Percentiles rank a stretch among this genome's conserved stretches.
Conservation (phyloP, 2,888 invertebrate genomes). For the Dimorphilus gyrociliatus region DNA sequence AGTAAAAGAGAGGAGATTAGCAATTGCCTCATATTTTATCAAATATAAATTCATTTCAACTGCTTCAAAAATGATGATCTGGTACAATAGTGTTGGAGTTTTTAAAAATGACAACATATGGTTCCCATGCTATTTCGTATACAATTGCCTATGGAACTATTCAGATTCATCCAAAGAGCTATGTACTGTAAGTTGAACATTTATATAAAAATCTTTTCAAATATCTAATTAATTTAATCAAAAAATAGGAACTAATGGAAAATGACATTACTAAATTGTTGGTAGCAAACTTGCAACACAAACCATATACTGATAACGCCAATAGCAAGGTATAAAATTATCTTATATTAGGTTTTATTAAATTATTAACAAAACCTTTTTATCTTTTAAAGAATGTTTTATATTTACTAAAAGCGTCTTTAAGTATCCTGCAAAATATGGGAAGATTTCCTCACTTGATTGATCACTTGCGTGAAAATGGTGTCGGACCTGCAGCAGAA, state of each 20-base stretch:
- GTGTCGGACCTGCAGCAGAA: too few species aligned
- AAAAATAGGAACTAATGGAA: slow-evolving; percentile 17
- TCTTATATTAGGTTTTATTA: background rate
- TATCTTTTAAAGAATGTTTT: slow-evolving; percentile 22
- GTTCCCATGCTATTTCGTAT: slow-evolving; percentile 31
- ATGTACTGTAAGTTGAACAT: slow-evolving; percentile 16
- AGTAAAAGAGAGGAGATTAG: too few species aligned
- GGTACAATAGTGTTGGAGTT: slow-evolving; percentile 25
- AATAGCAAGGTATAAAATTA: slow-evolving; percentile 21
- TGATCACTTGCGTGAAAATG: slow-evolving; percentile 18
- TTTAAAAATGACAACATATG: slow-evolving; percentile 32
- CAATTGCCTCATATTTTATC: too few species aligned
- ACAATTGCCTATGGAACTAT: slow-evolving; percentile 31
- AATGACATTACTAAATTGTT: slow-evolving; percentile 22
- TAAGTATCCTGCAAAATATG: slow-evolving; percentile 30
- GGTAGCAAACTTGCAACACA: slow-evolving; percentile 24
- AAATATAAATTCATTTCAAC: too few species aligned
- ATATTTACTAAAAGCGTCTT: slow-evolving; percentile 27
- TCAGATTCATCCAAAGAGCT: slow-evolving; percentile 22
- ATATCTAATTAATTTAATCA: background rate
- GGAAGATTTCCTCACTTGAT: too few species aligned
- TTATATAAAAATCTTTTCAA: background rate
- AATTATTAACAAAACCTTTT: background rate
- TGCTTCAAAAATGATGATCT: slow-evolving; percentile 25
- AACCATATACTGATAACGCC: slow-evolving; percentile 27